Evolutionary conservation across 2,113 vertebrate species (phyloP).

Genomic region (Edolisoma coerulescens): DNA sequence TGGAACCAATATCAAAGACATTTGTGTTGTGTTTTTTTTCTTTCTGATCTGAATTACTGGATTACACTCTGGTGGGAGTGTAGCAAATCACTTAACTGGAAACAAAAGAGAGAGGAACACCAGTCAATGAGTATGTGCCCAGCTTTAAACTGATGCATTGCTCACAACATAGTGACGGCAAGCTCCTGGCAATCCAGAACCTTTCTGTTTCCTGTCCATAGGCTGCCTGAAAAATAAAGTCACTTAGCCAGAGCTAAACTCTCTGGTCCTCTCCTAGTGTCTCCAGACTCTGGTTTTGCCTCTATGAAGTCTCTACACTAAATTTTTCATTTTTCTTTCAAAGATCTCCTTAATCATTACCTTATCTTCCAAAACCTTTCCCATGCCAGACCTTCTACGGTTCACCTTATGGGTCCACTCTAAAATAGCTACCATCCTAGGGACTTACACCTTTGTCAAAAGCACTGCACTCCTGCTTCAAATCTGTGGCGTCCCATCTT

Average conservation of each 20-base stretch:
- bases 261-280: neutral
- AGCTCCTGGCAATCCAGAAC: neutral
- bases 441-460: neutral
- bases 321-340: neutral
- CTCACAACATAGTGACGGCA: neutral
- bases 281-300: neutral
- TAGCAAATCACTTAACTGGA: neutral
- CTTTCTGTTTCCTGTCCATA: neutral
- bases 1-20: neutral
- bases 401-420: neutral
- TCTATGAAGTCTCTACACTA: neutral
- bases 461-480: neutral
- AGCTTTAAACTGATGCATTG: neutral
- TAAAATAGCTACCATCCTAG: neutral
- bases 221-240: neutral
- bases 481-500: neutral
- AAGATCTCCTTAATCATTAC: neutral
- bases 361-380: neutral
- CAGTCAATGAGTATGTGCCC: neutral
- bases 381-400: neutral
- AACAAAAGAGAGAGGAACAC: neutral
- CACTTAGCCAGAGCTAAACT: neutral
- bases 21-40: neutral
- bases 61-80: neutral
- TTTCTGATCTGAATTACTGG: neutral